Conservation (phyloP, 2,113 vertebrate species). For the Parotia lawesii region DNA sequence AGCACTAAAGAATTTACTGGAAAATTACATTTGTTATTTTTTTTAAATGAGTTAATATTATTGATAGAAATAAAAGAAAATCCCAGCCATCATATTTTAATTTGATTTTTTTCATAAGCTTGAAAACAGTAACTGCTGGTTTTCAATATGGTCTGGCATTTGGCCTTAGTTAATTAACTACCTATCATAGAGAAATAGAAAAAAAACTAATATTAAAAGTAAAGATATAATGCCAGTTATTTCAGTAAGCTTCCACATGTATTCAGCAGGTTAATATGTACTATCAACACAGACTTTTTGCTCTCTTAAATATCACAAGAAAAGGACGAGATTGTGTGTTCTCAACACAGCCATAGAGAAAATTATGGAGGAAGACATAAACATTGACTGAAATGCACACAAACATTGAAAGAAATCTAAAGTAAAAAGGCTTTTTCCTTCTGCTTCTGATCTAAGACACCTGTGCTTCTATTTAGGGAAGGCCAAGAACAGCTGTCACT, state of each 20-base stretch:
- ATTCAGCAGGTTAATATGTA: neutral
- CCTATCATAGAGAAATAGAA: neutral
- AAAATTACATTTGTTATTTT: neutral
- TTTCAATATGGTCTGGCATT: conserved; percentile 1
- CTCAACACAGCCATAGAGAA: neutral
- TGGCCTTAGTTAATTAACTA: neutral
- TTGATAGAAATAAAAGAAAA: neutral
- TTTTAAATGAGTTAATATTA: neutral
- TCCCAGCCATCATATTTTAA: neutral
- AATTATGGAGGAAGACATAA: neutral
- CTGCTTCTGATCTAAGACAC: neutral
- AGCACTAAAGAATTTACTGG: neutral
- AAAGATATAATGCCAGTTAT: neutral
- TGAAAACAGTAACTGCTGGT: neutral
- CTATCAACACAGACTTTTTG: neutral
- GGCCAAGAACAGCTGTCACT: neutral
- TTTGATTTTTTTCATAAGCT: neutral
- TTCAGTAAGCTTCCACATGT: neutral
- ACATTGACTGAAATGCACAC: neutral
- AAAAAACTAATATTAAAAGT: neutral
- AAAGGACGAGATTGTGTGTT: neutral
- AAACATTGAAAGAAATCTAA: neutral
- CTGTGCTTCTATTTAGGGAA: neutral
- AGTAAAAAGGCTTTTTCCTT: neutral
- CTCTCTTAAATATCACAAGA: neutral